These are phyloP conservation scores for Hypothenemus hampei DNA, from an alignment of 1,140 invertebrate species.

Conservation along the genomic window DNA sequence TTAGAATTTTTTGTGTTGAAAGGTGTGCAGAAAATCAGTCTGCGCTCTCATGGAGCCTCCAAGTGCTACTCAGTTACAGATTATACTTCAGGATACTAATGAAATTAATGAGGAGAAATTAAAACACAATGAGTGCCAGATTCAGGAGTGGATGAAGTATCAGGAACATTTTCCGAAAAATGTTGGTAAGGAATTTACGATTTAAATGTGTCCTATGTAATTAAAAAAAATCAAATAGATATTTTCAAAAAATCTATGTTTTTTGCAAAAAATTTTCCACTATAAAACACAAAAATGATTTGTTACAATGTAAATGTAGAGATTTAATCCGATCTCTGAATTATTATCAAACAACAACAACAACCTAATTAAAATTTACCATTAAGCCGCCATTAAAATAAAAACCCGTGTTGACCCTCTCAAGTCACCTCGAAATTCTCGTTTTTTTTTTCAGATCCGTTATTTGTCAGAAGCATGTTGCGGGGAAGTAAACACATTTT, in stretches of 20 bases:
- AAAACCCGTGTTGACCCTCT: neutral
- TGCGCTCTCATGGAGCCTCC: slow-evolving; percentile 4
- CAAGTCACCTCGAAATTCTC: neutral
- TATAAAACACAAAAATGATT: neutral
- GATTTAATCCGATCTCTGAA: neutral
- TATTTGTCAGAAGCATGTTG: slow-evolving; percentile 42
- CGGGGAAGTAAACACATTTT: slow-evolving; percentile 47
- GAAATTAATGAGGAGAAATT: slow-evolving; percentile 25
- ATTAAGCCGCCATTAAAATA: neutral
- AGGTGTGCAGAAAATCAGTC: slow-evolving; percentile 4
- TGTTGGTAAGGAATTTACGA: slow-evolving; percentile 28
- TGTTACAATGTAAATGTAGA: neutral
- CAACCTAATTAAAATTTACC: neutral
- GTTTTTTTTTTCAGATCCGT: slow-evolving; percentile 37
- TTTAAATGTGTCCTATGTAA: neutral
- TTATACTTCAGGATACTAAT: slow-evolving; percentile 23
- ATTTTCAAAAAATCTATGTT: neutral
- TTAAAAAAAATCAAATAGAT: slow-evolving; percentile 9
- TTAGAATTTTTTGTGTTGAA: no score
- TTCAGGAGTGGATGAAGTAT: slow-evolving; percentile 31
- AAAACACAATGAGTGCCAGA: slow-evolving; percentile 26
- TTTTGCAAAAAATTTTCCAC: neutral
- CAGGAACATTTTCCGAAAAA: slow-evolving; percentile 34
- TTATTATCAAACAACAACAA: neutral
- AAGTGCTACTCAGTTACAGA: slow-evolving; percentile 9